phyloP scores from a whole-genome alignment of 2,113 vertebrate genomes.

The Bos indicus region DNA sequence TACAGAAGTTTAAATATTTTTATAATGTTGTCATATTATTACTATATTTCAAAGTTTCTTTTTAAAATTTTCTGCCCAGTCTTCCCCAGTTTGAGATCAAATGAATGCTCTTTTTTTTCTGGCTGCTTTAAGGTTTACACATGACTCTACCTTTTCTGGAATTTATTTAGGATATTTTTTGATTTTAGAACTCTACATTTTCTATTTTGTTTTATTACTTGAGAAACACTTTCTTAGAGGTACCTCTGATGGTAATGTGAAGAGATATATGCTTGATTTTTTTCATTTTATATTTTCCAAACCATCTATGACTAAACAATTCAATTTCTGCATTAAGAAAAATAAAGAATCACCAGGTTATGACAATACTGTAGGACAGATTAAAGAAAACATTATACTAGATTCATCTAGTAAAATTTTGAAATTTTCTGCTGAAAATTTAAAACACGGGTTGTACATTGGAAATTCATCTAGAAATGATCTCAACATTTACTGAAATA shows the following conservation, averaged over 20 bases:
- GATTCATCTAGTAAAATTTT: neutral
- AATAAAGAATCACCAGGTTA: neutral
- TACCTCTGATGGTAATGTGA: neutral
- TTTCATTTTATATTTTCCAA: neutral
- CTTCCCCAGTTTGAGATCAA: neutral
- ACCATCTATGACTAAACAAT: neutral
- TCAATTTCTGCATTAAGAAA: neutral
- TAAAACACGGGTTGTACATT: neutral
- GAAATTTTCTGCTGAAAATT: neutral
- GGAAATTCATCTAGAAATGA: neutral
- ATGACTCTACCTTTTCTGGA: neutral
- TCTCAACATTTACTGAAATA: neutral
- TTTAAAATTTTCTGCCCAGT: neutral
- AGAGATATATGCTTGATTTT: neutral
- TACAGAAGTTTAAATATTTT: neutral
- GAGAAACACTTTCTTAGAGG: neutral
- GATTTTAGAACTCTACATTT: neutral
- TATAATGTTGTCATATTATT: neutral
- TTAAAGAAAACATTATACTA: neutral
- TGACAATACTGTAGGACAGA: neutral
- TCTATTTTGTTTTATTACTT: neutral
- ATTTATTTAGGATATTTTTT: neutral
- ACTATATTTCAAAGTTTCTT: neutral
- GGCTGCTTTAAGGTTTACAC: neutral
- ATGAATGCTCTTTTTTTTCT: neutral